Evolutionary conservation across 2,888 invertebrate genomes (phyloP), one percentile per base, ranked within the genome.

Genomic region (Aproaerema taeniolella): DNA sequence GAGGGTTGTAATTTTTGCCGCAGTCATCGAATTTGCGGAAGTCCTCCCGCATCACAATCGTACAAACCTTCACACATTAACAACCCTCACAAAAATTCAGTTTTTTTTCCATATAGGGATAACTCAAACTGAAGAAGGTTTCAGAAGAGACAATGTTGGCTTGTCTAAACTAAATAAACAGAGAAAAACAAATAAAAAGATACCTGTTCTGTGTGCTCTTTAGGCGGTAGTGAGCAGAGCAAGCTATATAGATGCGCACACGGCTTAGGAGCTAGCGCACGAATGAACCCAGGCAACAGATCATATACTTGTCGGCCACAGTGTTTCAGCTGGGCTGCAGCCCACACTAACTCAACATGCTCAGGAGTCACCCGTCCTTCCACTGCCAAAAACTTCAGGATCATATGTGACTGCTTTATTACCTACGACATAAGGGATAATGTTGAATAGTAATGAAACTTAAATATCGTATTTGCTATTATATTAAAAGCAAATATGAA

Each of bases 251-350:
- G 87, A 83, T 97, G 96, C 33, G 95, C 88, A 25, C 97, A 96
- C 0, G 96, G 96, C 25, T 93, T 92, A 0, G 95, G 93, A 7
- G 97, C 94, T 44, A 98, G 78, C 61, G 96, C 95, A 61, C 97
- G 94, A 1, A 97, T 96, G 48, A 97, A 88, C 0, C 96, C 94
- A 1, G 96, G 95, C 46, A 98, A 78, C 30, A 97, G 87, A 74
- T 98, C 98, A 66, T 96, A 94, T 45, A 97, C 96, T 47, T 97
- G 96, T 57, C 96, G 93, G 1, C 96, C 94, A 68, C 97, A 98
- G 72, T 98, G 97, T 71, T 98, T 98, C 36, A 97, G 75, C 72
- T 97, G 97, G 1, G 97, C 96, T 0, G 97, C 96, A 51, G 96
- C 95, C 97, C 97, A 98, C 48, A 98, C 95, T 26, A 94, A 89